phyloP scores from a whole-genome alignment of 2,888 invertebrate genomes.

The Dolichomitus sp. region DNA sequence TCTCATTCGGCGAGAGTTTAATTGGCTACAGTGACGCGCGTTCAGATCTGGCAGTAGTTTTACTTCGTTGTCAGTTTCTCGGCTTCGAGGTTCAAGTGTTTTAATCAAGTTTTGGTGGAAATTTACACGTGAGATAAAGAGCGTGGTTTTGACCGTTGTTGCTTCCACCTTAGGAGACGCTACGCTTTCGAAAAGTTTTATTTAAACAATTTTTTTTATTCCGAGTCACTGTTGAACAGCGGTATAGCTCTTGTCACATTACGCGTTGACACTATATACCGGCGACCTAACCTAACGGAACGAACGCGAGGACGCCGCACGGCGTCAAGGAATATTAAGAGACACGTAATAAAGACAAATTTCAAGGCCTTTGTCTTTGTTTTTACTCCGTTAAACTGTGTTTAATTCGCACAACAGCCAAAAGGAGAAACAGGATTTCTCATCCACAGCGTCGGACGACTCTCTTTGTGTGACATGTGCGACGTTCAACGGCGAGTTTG shows the following conservation, averaged over 20 bases:
- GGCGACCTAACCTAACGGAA: slow-evolving; percentile 57
- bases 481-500: slow-evolving; percentile 72
- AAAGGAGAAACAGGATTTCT: background rate
- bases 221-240: background rate
- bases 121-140: slow-evolving; percentile 19
- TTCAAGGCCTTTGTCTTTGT: background rate
- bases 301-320: slow-evolving; percentile 33
- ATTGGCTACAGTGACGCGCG: background rate
- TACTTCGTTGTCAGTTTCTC: background rate
- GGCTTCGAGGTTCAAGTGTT: background rate
- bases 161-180: background rate
- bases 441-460: slow-evolving; percentile 18
- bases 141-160: background rate
- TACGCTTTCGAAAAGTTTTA: background rate
- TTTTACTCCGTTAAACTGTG: background rate
- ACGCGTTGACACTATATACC: background rate
- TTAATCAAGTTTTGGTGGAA: slow-evolving; percentile 11
- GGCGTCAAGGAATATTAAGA: slow-evolving; percentile 11
- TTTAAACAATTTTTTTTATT: background rate
- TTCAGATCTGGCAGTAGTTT: background rate
- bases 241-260: background rate
- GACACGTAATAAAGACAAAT: slow-evolving; percentile 8
- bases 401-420: background rate
- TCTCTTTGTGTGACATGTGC: slow-evolving; percentile 78
- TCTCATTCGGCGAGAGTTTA: background rate